A percentile compares a stretch with the other conserved stretches of the same genome.
Evolutionary conservation across 2,888 invertebrate species (phyloP).

Genomic region (Aquatica leii): DNA sequence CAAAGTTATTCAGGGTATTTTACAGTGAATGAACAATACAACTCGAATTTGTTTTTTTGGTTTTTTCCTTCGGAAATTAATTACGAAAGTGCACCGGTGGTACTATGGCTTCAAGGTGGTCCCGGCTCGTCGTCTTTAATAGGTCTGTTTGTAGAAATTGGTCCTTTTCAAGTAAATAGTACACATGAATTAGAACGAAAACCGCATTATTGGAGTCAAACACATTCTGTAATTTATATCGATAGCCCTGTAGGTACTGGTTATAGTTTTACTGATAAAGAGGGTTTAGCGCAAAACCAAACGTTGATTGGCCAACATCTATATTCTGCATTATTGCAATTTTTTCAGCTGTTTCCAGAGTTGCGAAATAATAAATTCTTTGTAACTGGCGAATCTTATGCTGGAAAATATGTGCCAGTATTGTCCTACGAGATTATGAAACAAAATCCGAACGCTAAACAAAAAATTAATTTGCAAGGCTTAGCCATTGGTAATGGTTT

Average conservation of each 20-base stretch:
- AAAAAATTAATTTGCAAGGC: constrained; percentile 77
- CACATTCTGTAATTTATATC: constrained; percentile 84
- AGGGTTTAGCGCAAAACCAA: constrained; percentile 82
- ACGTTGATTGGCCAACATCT: constrained; percentile 82
- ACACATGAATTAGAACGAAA: constrained; percentile 63
- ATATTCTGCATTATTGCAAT: constrained; percentile 79
- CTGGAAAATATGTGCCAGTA: constrained; percentile 83
- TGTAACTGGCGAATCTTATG: constrained; percentile 90
- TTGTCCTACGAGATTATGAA: constrained; percentile 76
- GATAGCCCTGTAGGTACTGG: constrained; percentile 95
- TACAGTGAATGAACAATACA: constrained; percentile 79
- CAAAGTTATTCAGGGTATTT: constrained; percentile 81
- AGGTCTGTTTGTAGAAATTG: constrained; percentile 85
- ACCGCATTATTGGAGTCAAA: constrained; percentile 80
- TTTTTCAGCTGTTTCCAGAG: constrained; percentile 84
- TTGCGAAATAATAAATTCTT: constrained; percentile 80
- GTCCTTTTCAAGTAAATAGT: constrained; percentile 71
- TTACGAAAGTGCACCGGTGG: constrained; percentile 70
- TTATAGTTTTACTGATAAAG: constrained; percentile 86
- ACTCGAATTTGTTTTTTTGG: constrained; percentile 92
- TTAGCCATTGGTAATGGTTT: constrained; percentile 83
- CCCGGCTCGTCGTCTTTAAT: constrained; percentile 83
- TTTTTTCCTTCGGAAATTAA: constrained; percentile 78
- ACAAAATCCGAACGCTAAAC: constrained; percentile 66
- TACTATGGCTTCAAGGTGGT: constrained; percentile 88